Evolutionary conservation across 2,113 vertebrate species (phyloP).

Genomic region (Macheiramphus alcinus): DNA sequence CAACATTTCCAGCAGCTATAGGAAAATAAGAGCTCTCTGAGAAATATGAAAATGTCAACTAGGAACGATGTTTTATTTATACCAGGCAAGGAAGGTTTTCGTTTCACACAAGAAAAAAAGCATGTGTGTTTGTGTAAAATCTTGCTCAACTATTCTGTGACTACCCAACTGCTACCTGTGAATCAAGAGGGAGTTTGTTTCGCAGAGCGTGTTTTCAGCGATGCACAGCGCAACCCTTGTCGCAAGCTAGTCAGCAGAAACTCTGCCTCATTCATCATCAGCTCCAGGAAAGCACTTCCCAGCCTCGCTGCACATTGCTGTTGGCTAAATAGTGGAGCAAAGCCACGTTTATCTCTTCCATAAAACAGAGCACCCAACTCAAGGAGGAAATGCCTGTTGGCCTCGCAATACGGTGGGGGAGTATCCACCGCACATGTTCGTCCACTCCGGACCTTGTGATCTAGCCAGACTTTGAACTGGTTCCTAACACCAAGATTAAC

Average conservation of each 20-base stretch:
- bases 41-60: not conserved
- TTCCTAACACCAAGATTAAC: not conserved
- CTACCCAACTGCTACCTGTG: not conserved
- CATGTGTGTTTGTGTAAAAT: not conserved
- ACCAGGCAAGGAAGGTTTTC: not conserved
- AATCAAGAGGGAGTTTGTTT: not conserved
- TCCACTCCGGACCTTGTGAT: no score
- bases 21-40: not conserved
- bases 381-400: not conserved
- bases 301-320: rapidly evolving
- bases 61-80: not conserved
- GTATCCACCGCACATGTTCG: rapidly evolving
- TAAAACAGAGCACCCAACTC: not conserved
- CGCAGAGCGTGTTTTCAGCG: rapidly evolving
- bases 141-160: not conserved
- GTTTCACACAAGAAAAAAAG: not conserved
- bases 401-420: rapidly evolving
- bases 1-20: not conserved
- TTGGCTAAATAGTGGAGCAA: not conserved
- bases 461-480: not conserved
- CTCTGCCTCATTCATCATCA: not conserved
- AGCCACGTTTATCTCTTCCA: rapidly evolving
- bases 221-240: no score
- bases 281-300: not conserved
- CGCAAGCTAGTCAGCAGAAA: not conserved